Evolutionary conservation across 2,797 vertebrate species (phyloP).

Genomic region (Falco novaeseelandiae): DNA sequence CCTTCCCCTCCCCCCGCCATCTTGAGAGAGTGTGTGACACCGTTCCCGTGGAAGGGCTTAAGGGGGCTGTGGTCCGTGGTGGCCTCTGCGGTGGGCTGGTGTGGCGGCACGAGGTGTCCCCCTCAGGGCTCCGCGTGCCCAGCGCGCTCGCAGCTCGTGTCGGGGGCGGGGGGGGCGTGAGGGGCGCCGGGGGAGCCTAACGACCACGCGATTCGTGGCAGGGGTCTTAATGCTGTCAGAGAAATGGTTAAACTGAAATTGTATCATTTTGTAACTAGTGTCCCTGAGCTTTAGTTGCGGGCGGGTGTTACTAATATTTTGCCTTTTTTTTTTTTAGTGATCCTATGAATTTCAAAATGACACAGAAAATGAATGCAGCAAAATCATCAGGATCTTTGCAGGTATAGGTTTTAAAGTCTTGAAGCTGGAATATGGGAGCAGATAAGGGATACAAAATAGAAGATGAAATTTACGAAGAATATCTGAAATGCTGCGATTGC

Average conservation of each 20-base stretch:
- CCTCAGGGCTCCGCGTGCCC: not conserved
- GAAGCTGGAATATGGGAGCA: not conserved
- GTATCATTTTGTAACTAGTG: fast-evolving
- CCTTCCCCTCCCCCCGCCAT: fast-evolving
- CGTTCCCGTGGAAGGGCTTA: fast-evolving
- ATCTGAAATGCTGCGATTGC: not conserved
- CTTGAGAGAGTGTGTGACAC: fast-evolving
- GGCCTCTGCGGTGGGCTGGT: fast-evolving
- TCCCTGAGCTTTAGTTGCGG: not conserved
- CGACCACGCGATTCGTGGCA: fast-evolving
- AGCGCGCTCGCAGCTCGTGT: fast-evolving
- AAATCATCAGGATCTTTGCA: slow-evolving; percentile 76
- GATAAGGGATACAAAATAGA: not conserved
- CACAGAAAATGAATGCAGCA: slow-evolving; percentile 65
- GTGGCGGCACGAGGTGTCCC: fast-evolving
- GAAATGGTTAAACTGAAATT: fast-evolving
- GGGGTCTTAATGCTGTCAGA: fast-evolving
- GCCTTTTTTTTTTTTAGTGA: not conserved
- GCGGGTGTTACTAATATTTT: fast-evolving
- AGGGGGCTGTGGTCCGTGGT: fast-evolving
- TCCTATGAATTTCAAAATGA: slow-evolving; percentile 81
- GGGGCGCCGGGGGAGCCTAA: fast-evolving
- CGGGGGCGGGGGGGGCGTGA: fast-evolving
- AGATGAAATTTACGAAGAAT: no score
- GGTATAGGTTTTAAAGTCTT: slow-evolving; percentile 70